Base-by-base conservation (phyloP, 2,888 invertebrate species). In the Saturnia pavonia region DNA sequence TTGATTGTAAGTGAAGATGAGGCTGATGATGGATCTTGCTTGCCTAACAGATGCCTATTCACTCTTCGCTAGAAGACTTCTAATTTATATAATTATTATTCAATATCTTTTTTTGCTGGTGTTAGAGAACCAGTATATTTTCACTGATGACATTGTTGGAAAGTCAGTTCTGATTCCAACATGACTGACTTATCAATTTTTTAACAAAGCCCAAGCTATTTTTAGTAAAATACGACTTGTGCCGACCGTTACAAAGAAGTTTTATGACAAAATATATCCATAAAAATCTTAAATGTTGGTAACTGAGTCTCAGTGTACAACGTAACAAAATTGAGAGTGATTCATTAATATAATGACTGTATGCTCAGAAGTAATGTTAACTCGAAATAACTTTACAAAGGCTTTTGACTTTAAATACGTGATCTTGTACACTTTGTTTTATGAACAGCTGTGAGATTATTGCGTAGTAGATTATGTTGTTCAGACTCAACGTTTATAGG, bases 311-410 rank as follows among this genome's bases (percentile, higher is more conserved):
- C 8, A 60, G 19, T 42, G 43, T 43, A 25, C 66, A 67, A 66
- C 54, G 66, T 70, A 67, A 70, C 68, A 68, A 71, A 71, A 71
- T 68, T 68, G 51, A 71, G 68, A 71, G 68, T 71, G 71, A 71
- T 71, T 71, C 71, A 68, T 71, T 68, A 34, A 45, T 48, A n/a
- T 68, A 63, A 68, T 48, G 63, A 65, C 63, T 65, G 63, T 65
- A 65, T 65, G 63, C 63, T 65, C 34, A 6, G 34, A 40, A 40
- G 63, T 65, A 19, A 65, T 65, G 63, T 51, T 54, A 66, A 68
- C 63, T 71, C 68, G 60, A 63, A 63, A 68, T 25, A 60, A 70
- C 70, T 57, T 70, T 67, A 70, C 25, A 71, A 60, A 71, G 71
- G 68, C 68, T 63, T 70, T 45, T 34, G 68, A 48, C 54, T 70